Conservation (phyloP, 2,113 vertebrate genomes). For the Regulus satrapa region DNA sequence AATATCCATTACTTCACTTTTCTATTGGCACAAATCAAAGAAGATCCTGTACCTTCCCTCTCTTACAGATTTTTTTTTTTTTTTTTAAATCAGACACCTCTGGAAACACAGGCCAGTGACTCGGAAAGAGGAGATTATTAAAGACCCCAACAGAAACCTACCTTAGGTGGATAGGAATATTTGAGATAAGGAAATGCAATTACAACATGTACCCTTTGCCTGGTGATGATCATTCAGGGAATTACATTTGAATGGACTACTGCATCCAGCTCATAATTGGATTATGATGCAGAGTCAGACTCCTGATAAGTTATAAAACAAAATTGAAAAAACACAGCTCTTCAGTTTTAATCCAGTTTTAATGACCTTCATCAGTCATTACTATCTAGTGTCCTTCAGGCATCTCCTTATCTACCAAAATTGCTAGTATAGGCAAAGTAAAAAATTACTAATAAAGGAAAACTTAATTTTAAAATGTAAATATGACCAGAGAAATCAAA, state of each 20-base stretch:
- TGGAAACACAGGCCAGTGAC: not conserved
- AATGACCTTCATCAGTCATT: conserved; percentile 6
- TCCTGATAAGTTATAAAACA: not conserved
- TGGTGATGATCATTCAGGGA: not conserved
- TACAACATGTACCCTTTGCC: not conserved
- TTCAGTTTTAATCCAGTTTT: conserved; percentile 9
- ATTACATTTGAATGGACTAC: not conserved
- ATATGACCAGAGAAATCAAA: not conserved
- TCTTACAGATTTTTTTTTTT: too few relatives aligned
- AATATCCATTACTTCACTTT: not conserved
- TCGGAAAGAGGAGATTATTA: not conserved
- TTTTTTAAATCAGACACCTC: too few relatives aligned
- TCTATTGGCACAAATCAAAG: not conserved
- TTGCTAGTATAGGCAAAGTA: not conserved
- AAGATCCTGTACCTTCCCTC: not conserved
- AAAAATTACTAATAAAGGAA: not conserved
- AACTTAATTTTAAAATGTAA: not conserved
- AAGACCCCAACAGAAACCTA: not conserved
- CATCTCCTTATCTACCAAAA: not conserved
- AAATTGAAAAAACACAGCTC: not conserved
- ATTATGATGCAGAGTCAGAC: conserved; percentile 1
- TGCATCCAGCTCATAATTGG: conserved; percentile 6
- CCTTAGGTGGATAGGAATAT: not conserved
- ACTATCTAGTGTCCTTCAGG: not conserved
- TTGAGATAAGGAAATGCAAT: conserved; percentile 49